These are phyloP conservation scores for Cantharis nigra DNA, from an alignment of 2,888 invertebrate species.

Conservation along the genomic window DNA sequence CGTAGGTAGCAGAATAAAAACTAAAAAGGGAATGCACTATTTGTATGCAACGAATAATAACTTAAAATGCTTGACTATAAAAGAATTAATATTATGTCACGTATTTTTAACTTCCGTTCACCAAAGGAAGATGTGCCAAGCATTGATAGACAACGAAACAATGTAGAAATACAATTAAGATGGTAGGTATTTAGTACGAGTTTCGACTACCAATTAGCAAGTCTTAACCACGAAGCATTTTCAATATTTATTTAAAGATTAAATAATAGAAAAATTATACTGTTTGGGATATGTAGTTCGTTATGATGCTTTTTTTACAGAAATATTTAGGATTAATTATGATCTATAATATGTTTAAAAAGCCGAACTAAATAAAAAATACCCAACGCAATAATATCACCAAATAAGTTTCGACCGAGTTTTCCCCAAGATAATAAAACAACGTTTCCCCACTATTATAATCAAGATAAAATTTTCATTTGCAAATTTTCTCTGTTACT, in stretches of 20 bases:
- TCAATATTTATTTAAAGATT: background rate
- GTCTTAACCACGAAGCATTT: slow-evolving; percentile 26
- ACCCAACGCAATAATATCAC: background rate
- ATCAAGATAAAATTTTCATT: background rate
- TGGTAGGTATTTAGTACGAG: slow-evolving; percentile 23
- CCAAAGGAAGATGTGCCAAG: slow-evolving; percentile 53
- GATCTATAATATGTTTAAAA: background rate
- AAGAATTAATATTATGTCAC: slow-evolving; percentile 49
- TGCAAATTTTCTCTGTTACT: background rate
- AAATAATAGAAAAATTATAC: background rate
- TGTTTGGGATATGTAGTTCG: background rate
- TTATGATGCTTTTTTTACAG: background rate
- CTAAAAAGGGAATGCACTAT: slow-evolving; percentile 31
- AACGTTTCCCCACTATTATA: background rate
- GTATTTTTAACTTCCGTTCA: slow-evolving; percentile 51
- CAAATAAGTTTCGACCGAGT: background rate
- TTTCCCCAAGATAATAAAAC: background rate
- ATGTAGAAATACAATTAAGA: slow-evolving; percentile 36
- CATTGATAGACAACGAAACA: slow-evolving; percentile 50
- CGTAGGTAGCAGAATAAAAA: background rate
- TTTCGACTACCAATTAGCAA: slow-evolving; percentile 34
- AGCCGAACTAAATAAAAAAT: background rate
- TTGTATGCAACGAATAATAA: slow-evolving; percentile 49
- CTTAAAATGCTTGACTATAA: slow-evolving; percentile 50
- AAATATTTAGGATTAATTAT: background rate